phyloP scores from a whole-genome alignment of 2,888 invertebrate genomes.

The Morpho deidamia region DNA sequence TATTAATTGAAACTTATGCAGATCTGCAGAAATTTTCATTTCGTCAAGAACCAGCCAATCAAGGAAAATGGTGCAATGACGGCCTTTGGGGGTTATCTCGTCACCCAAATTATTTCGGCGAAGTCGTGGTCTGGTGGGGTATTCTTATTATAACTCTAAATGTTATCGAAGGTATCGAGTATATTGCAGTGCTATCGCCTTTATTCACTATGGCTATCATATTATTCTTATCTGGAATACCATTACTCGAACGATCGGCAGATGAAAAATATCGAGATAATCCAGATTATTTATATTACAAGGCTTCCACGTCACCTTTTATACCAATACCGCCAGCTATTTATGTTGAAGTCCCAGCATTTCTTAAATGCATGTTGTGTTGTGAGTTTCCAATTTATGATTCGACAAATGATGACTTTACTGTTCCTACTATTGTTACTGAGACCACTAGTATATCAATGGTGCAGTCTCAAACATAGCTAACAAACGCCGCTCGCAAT shows the following conservation, averaged over 20 bases:
- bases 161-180: constrained; percentile 90
- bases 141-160: constrained; percentile 93
- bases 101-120: constrained; percentile 97
- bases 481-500: constrained; percentile 72
- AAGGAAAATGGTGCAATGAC: constrained; percentile 95
- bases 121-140: constrained; percentile 96
- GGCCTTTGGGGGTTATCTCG: constrained; percentile 93
- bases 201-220: constrained; percentile 92
- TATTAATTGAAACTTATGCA: constrained; percentile 92
- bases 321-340: constrained; percentile 93
- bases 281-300: constrained; percentile 92
- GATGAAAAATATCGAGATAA: constrained; percentile 93
- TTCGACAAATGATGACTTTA: constrained; percentile 82
- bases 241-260: constrained; percentile 89
- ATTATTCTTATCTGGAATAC: constrained; percentile 94
- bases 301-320: constrained; percentile 91
- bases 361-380: constrained; percentile 89
- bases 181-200: constrained; percentile 91
- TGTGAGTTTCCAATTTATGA: constrained; percentile 95
- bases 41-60: constrained; percentile 91
- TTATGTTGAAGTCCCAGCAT: constrained; percentile 91
- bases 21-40: constrained; percentile 96
- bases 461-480: constrained; percentile 85
- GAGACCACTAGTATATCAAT: constrained; percentile 85
- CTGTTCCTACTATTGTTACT: constrained; percentile 80